Conservation (phyloP, 2,797 vertebrate species). For the Euthynnus affinis region DNA sequence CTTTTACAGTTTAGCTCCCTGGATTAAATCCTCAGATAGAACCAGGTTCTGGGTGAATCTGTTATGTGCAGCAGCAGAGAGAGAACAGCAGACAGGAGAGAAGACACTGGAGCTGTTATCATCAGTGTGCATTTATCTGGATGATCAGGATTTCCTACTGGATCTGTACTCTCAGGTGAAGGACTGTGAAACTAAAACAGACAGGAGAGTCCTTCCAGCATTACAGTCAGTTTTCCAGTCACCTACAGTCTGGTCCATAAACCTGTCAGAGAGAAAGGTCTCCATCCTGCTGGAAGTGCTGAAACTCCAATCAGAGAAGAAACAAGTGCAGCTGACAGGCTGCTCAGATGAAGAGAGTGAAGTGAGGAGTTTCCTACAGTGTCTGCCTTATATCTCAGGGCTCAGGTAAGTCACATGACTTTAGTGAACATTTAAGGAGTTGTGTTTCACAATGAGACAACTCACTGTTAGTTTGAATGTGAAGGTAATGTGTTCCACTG, state of each 20-base stretch:
- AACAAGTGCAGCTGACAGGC: too few species aligned
- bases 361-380: conserved; percentile 19
- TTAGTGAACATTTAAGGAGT: too few species aligned
- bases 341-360: too few species aligned
- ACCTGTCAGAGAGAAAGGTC: conserved; percentile 23
- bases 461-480: too few species aligned
- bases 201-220: too few species aligned
- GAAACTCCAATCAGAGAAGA: too few species aligned
- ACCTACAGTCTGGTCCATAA: conserved; percentile 14
- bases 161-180: too few species aligned
- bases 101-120: conserved; percentile 38
- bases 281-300: conserved; percentile 6
- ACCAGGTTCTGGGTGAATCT: conserved; percentile 20
- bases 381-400: neutral
- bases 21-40: neutral
- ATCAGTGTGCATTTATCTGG: conserved; percentile 12
- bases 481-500: too few species aligned
- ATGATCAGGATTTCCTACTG: too few species aligned
- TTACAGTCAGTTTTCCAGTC: neutral
- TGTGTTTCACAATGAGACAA: too few species aligned
- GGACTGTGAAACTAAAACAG: too few species aligned
- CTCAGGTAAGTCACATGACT: conserved; percentile 6
- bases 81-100: conserved; percentile 32
- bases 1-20: neutral
- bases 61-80: conserved; percentile 36